Percentiles rank a stretch among this genome's conserved stretches.
phyloP scores from a whole-genome alignment of 2,113 vertebrate species.

The Pteronura brasiliensis region DNA sequence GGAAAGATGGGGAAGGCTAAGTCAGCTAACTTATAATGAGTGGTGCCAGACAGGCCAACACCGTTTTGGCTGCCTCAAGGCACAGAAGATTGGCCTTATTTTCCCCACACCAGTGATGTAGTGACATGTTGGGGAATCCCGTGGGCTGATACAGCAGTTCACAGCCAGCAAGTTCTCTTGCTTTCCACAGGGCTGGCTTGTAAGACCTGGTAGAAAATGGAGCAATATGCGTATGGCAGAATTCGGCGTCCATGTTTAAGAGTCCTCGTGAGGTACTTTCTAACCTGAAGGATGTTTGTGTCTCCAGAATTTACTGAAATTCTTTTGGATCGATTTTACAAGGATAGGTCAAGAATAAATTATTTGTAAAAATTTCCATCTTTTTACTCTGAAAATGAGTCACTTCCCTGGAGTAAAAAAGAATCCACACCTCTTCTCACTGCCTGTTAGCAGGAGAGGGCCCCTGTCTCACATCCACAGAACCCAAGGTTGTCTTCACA shows the following conservation, averaged over 20 bases:
- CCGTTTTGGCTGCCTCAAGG: not conserved
- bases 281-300: not conserved
- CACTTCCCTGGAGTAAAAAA: slow-evolving; percentile 31
- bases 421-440: not conserved
- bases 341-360: slow-evolving; percentile 8
- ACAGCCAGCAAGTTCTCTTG: not conserved
- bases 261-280: not conserved
- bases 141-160: not conserved
- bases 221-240: not conserved
- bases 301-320: not conserved
- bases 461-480: not conserved
- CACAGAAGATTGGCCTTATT: not conserved
- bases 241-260: not conserved
- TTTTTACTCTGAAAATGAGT: slow-evolving; percentile 29
- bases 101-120: not conserved
- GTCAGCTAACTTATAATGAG: not conserved
- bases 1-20: not conserved
- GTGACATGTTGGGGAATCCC: not conserved
- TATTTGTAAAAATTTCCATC: not conserved
- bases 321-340: not conserved
- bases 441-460: not conserved
- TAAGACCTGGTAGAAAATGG: not conserved
- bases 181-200: not conserved
- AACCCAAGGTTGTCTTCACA: not conserved
- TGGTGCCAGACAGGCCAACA: not conserved